phyloP scores from a whole-genome alignment of 2,888 invertebrate genomes.

The Spilarctia lutea region DNA sequence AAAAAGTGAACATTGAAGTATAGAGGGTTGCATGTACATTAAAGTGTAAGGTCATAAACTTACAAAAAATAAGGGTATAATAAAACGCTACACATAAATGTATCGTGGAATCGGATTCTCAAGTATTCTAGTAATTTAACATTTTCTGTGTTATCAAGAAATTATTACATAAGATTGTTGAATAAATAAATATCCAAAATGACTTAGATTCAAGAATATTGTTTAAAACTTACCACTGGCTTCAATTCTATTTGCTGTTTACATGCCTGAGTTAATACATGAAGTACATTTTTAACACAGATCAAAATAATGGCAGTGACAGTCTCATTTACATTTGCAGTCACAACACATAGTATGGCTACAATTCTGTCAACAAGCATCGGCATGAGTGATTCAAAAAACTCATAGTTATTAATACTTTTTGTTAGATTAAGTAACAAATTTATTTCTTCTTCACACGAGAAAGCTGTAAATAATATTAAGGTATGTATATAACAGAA shows the following conservation, averaged over 20 bases:
- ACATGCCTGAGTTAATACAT: constrained; percentile 45
- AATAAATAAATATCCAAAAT: too few species aligned
- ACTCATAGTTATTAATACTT: constrained; percentile 47
- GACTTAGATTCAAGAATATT: background rate
- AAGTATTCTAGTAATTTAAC: background rate
- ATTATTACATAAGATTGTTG: too few species aligned
- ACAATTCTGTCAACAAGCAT: constrained; percentile 57
- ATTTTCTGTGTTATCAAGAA: background rate
- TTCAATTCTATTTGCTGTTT: constrained; percentile 32
- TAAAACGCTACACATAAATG: background rate
- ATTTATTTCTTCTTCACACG: constrained; percentile 49
- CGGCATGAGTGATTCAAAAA: constrained; percentile 51
- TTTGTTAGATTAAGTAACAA: constrained; percentile 49
- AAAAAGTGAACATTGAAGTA: background rate
- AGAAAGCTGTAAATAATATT: constrained; percentile 39
- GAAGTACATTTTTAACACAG: constrained; percentile 58
- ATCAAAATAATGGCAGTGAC: constrained; percentile 51
- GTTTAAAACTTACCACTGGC: constrained; percentile 48
- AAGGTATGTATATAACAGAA: background rate
- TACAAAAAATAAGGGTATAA: background rate
- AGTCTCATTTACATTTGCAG: constrained; percentile 32
- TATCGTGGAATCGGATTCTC: background rate
- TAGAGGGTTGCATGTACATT: background rate
- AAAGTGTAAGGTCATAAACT: background rate
- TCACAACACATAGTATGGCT: constrained; percentile 50